These are phyloP conservation scores for Panzeria rudis DNA, from an alignment of 2,888 invertebrate species.

Conservation along the genomic window DNA sequence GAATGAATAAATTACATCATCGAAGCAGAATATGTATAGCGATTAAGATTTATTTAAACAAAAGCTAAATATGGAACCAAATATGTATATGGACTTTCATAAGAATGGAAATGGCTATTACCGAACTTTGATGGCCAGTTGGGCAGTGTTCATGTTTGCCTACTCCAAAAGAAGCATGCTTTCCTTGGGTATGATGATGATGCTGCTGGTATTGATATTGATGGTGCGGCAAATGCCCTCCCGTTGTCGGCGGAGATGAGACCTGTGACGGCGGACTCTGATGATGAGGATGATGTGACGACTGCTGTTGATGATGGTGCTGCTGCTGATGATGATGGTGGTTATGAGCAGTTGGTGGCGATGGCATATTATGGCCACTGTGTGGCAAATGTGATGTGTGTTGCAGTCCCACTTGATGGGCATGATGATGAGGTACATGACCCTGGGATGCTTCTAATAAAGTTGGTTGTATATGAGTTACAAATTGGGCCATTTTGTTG, in stretches of 20 bases:
- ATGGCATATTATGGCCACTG: slow-evolving; percentile 84
- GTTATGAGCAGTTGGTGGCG: slow-evolving; percentile 81
- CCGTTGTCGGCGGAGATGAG: slow-evolving; percentile 71
- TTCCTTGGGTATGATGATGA: slow-evolving; percentile 74
- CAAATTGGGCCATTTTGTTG: slow-evolving; percentile 85
- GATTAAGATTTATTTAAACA: slow-evolving; percentile 3
- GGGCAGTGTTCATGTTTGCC: slow-evolving; percentile 81
- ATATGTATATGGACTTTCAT: no score
- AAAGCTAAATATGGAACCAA: no score
- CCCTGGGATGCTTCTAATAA: slow-evolving; percentile 86
- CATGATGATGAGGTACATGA: slow-evolving; percentile 85
- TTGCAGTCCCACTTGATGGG: slow-evolving; percentile 84
- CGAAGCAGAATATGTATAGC: neutral
- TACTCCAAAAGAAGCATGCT: slow-evolving; percentile 73
- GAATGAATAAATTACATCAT: slow-evolving; percentile 43
- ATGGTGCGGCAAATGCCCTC: slow-evolving; percentile 62
- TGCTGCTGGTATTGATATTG: slow-evolving; percentile 35
- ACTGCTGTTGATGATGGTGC: slow-evolving; percentile 71
- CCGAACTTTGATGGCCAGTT: slow-evolving; percentile 80
- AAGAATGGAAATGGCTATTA: slow-evolving; percentile 70
- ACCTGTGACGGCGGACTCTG: slow-evolving; percentile 73
- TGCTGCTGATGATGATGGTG: slow-evolving; percentile 78
- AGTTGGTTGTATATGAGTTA: slow-evolving; percentile 86
- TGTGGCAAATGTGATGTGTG: slow-evolving; percentile 83
- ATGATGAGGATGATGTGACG: slow-evolving; percentile 72